phyloP scores from a whole-genome alignment of 2,888 invertebrate genomes.

The Epicampocera succincta region DNA sequence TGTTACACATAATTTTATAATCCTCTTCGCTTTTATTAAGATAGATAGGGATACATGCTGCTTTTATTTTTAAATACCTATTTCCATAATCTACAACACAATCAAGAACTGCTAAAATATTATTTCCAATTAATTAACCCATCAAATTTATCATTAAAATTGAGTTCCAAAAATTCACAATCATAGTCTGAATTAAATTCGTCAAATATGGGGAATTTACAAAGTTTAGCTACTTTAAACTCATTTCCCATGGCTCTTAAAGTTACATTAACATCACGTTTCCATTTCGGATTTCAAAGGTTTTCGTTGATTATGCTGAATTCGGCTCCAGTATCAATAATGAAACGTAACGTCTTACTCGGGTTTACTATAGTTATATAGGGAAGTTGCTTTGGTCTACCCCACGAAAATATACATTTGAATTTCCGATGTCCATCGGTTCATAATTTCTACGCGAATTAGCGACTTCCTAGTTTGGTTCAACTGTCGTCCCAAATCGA shows the following conservation, averaged over 20 bases:
- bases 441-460: too few species aligned
- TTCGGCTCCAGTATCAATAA: constrained; percentile 67
- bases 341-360: constrained; percentile 48
- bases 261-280: too few species aligned
- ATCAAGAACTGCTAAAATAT: constrained; percentile 22
- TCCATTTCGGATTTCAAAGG: constrained; percentile 55
- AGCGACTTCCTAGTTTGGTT: too few species aligned
- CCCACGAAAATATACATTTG: too few species aligned
- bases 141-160: constrained; percentile 15
- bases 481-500: too few species aligned
- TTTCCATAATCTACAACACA: constrained; percentile 21
- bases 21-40: constrained; percentile 24
- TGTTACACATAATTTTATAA: constrained; percentile 12
- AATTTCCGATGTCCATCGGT: too few species aligned
- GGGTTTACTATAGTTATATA: constrained; percentile 18
- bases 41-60: constrained; percentile 15
- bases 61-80: constrained; percentile 21
- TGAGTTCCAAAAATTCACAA: constrained; percentile 26
- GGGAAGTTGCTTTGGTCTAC: too few species aligned
- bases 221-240: too few species aligned
- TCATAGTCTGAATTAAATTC: constrained; percentile 7
- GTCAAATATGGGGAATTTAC: constrained; percentile 10
- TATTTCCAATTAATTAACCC: constrained; percentile 31
- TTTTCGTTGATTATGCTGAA: constrained; percentile 63
- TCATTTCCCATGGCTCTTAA: too few species aligned